These are phyloP conservation scores for Hyposmocoma kahamanoa DNA, from an alignment of 1,140 invertebrate species.

Conservation along the genomic window DNA sequence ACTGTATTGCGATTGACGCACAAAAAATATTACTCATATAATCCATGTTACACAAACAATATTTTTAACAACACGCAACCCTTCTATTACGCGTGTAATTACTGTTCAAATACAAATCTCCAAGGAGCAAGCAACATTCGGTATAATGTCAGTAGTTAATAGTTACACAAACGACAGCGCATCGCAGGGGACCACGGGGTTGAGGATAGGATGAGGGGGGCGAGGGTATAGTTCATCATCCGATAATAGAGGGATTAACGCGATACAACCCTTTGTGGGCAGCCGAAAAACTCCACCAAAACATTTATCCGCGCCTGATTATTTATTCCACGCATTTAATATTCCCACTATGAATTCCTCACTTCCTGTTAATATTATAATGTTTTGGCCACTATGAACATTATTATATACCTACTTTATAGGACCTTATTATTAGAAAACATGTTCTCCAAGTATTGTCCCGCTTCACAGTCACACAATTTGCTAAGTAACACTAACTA, in stretches of 20 bases:
- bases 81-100: not conserved
- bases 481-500: too few species aligned
- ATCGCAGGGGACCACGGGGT: constrained; percentile 12
- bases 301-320: constrained; percentile 43
- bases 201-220: constrained; percentile 6
- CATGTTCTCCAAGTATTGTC: too few species aligned
- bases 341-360: constrained; percentile 32
- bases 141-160: constrained; percentile 42
- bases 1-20: too few species aligned
- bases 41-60: too few species aligned
- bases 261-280: constrained; percentile 62
- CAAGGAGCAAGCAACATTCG: constrained; percentile 39
- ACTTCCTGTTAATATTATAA: too few species aligned
- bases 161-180: constrained; percentile 14
- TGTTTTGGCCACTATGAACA: too few species aligned
- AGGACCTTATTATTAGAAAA: too few species aligned
- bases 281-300: constrained; percentile 57
- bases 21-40: too few species aligned
- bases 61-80: not conserved
- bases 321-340: constrained; percentile 43
- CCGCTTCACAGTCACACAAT: too few species aligned
- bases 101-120: constrained; percentile 4
- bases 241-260: constrained; percentile 60
- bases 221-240: constrained; percentile 43
- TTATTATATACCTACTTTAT: too few species aligned